Evolutionary conservation across 2,797 vertebrate species (phyloP).

Genomic region (Diglossa cyanea): DNA sequence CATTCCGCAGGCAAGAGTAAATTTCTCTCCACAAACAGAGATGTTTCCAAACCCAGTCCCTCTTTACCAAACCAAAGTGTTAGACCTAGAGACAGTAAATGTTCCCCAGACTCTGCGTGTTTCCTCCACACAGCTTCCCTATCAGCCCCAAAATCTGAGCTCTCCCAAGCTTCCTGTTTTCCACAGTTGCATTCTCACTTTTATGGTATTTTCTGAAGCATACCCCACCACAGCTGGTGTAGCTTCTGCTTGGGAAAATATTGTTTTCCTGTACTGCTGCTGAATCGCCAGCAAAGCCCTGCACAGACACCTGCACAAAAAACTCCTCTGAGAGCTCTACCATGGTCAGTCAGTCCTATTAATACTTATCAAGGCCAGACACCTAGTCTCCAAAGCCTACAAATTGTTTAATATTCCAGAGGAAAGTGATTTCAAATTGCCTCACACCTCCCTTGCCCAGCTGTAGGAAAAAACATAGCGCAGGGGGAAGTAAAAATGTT

Average conservation of each 20-base stretch:
- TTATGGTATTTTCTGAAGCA: constrained; percentile 22
- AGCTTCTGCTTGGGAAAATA: neutral
- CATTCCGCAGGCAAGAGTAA: neutral
- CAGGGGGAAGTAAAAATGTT: neutral
- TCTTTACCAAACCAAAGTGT: neutral
- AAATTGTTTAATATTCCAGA: neutral
- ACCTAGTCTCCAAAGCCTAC: neutral
- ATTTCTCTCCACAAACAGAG: constrained; percentile 17
- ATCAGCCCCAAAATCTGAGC: neutral
- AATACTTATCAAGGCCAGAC: neutral
- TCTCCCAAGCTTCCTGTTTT: constrained; percentile 14
- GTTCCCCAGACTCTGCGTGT: neutral
- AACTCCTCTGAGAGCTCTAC: neutral
- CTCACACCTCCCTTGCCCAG: neutral
- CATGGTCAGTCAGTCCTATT: neutral
- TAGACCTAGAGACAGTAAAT: neutral
- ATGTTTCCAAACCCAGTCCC: neutral
- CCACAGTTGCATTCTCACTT: neutral
- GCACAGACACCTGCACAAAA: neutral
- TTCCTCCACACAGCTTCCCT: neutral
- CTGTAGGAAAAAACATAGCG: neutral
- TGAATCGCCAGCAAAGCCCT: neutral
- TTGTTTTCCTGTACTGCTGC: neutral
- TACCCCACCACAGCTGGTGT: neutral
- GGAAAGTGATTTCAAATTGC: neutral